Evolutionary conservation across 2,888 invertebrate genomes (phyloP), one percentile per base, ranked within the genome.

Genomic region (Macrosoma leucophasiata): DNA sequence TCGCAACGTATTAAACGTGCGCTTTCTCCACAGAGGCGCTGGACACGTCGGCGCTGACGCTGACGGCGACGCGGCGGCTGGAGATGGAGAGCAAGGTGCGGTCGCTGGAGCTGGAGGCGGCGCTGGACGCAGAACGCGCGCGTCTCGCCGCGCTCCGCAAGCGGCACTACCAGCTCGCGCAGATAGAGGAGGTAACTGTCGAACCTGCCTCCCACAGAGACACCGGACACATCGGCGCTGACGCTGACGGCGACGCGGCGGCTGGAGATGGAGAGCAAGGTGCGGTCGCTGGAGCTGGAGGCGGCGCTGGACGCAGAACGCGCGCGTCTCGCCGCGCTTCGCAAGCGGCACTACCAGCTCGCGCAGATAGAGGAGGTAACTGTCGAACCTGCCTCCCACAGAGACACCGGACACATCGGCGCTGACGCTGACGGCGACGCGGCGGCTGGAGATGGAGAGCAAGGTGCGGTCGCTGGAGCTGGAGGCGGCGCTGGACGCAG

Each of bases 61-160:
- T 98, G 43, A 98, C 98, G 66, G 96, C 97, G 68, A 95, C 97
- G 1, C 97, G 99, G 62, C 90, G 94, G 18, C 85, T 95, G 52
- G 98, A 99, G 86, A 97, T 99, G 95, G 98, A 99, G 74, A 92
- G 96, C 46, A 97, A 97, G 77, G 96, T 97, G 21, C 90, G 93
- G 57, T 94, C 98, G 37, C 84, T 99, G 47, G 96, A 98, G 78
- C 84, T 98, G 50, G 98, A 99, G 71, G 92, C 92, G 44, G 91
- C 93, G 32, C 82, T 99, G 45, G 94, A 95, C 63, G 92, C 91
- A 47, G 97, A 98, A 81, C 87, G 98, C 41, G 86, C 91, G 44
- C 87, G 90, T 45, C 85, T 99, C 46, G 89, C 96, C 12, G 92
- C 95, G 37, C 87, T 99, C 36, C 87, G 98, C 40, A 92, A 93